Percentiles rank a stretch among this genome's conserved stretches.
Conservation (phyloP, 1,140 invertebrate genomes). For the Cheumatopsyche charites region DNA sequence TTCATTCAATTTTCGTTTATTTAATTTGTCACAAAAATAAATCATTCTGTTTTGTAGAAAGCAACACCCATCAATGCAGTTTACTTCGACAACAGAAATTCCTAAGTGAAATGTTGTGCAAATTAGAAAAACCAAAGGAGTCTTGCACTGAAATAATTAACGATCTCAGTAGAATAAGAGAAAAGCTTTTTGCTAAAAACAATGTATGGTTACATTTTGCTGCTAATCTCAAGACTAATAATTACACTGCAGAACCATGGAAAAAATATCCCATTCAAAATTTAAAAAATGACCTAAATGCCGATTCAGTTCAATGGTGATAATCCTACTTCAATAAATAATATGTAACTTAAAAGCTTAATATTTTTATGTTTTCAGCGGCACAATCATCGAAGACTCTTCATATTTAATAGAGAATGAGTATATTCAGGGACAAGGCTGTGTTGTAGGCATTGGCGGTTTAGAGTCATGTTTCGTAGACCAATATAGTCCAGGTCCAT, state of each 20-base stretch:
- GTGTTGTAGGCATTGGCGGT: conserved; percentile 80
- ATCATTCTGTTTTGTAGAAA: conserved; percentile 64
- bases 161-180: conserved; percentile 56
- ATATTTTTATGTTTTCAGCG: conserved; percentile 7
- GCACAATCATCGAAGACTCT: neutral
- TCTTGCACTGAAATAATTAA: conserved; percentile 57
- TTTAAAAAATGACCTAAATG: too few relatives aligned
- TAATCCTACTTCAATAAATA: too few relatives aligned
- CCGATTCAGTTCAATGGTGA: too few relatives aligned
- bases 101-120: conserved; percentile 68
- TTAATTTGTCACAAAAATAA: neutral
- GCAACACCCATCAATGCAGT: conserved; percentile 72
- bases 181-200: conserved; percentile 63
- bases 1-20: too few relatives aligned
- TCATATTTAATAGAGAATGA: neutral
- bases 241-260: conserved; percentile 63
- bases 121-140: conserved; percentile 63
- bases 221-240: conserved; percentile 68
- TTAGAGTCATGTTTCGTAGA: conserved; percentile 80
- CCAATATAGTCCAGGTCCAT: conserved; percentile 70
- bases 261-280: conserved; percentile 49
- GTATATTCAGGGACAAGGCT: conserved; percentile 53
- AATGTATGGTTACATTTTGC: conserved; percentile 76
- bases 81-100: conserved; percentile 80
- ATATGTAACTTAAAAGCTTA: too few relatives aligned